These are phyloP conservation scores for Autographa pulchrina DNA, from an alignment of 2,888 invertebrate genomes.

Conservation along the genomic window DNA sequence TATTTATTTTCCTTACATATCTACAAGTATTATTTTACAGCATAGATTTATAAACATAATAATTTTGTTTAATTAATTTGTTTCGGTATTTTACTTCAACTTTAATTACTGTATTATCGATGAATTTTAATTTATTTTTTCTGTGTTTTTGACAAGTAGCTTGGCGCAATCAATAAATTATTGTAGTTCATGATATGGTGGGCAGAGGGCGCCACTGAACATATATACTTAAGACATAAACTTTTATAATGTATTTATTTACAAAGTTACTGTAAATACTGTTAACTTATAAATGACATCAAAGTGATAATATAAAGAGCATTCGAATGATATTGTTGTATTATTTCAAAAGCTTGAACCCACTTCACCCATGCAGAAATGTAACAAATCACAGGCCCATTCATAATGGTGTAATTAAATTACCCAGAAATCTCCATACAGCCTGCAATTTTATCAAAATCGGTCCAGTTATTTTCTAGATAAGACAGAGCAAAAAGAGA, in stretches of 20 bases:
- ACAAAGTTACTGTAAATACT: conserved; percentile 57
- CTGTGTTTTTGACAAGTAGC: conserved; percentile 15
- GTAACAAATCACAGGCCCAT: no score
- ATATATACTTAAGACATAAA: conserved; percentile 37
- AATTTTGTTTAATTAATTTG: no score
- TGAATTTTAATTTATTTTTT: conserved; percentile 1
- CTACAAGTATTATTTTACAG: background rate
- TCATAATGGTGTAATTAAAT: no score
- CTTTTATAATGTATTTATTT: conserved; percentile 51
- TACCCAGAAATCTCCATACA: no score
- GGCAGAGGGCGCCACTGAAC: conserved; percentile 4
- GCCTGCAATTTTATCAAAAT: no score
- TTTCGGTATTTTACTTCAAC: no score
- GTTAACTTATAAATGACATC: conserved; percentile 64
- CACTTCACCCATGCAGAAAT: no score
- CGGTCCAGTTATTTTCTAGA: no score
- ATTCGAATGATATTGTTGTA: conserved; percentile 39
- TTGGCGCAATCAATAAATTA: conserved; percentile 5
- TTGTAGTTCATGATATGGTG: background rate
- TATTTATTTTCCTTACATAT: no score
- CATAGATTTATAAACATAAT: background rate
- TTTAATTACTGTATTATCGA: background rate
- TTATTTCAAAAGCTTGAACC: conserved; percentile 3
- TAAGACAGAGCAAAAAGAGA: no score
- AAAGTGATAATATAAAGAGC: conserved; percentile 61